phyloP scores from a whole-genome alignment of 2,797 vertebrate species.

The Sphenodon punctatus region DNA sequence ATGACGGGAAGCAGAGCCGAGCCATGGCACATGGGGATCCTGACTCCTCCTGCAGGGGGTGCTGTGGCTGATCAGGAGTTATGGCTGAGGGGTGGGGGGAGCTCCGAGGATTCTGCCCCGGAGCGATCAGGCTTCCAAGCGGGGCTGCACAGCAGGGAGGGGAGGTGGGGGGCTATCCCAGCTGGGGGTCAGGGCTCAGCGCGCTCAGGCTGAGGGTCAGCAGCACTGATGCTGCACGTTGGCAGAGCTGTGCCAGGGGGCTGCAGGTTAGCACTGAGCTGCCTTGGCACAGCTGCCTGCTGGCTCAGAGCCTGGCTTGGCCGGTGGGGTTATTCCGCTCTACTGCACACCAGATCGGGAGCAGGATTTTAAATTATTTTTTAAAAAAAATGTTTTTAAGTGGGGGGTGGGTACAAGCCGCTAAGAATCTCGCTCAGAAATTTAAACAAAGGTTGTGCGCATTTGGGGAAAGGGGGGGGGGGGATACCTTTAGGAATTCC shows the following conservation, averaged over 20 bases:
- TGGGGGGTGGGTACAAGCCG: too few relatives aligned
- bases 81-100: too few relatives aligned
- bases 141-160: too few relatives aligned
- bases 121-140: too few relatives aligned
- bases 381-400: too few relatives aligned
- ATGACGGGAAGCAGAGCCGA: not conserved
- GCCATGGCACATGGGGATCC: too few relatives aligned
- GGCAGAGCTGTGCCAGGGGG: constrained; percentile 32
- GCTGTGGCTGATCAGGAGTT: not conserved
- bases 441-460: not conserved
- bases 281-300: constrained; percentile 39
- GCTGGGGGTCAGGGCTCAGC: too few relatives aligned
- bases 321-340: not conserved
- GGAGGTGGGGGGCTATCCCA: too few relatives aligned
- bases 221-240: constrained; percentile 41
- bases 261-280: constrained; percentile 33
- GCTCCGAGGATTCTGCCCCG: too few relatives aligned
- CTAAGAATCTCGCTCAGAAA: constrained; percentile 6
- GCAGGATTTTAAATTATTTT: constrained; percentile 5
- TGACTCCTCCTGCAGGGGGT: too few relatives aligned
- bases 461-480: not conserved
- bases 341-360: not conserved
- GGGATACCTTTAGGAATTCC: not conserved
- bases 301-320: constrained; percentile 20
- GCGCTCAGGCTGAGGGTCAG: constrained; percentile 35